These are phyloP conservation scores for Gyps fulvus DNA, from an alignment of 2,113 vertebrate genomes.

Conservation along the genomic window DNA sequence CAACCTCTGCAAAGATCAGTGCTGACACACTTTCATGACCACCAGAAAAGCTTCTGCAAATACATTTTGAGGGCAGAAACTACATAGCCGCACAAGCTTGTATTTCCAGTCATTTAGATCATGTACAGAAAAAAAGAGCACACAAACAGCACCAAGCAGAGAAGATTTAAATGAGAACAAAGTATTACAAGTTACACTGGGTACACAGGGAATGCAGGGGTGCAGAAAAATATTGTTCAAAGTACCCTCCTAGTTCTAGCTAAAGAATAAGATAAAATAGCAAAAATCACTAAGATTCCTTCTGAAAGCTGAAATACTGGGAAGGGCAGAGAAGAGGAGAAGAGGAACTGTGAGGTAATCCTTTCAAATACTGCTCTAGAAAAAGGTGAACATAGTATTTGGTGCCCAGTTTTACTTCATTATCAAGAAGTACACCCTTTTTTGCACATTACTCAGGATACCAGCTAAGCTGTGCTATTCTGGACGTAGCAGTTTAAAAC, in stretches of 20 bases:
- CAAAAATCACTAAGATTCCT: not conserved
- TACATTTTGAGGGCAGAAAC: not conserved
- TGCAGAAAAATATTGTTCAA: not conserved
- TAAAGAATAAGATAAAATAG: not conserved
- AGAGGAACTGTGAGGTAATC: not conserved
- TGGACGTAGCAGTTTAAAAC: not conserved
- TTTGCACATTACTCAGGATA: fast-evolving
- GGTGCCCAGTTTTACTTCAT: not conserved
- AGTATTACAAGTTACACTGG: not conserved
- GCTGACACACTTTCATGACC: fast-evolving
- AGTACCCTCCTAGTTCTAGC: not conserved
- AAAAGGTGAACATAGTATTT: not conserved
- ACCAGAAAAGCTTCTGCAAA: not conserved
- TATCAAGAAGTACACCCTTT: not conserved
- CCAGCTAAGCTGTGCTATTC: not conserved
- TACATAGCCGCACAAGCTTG: not conserved
- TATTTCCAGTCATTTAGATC: not conserved
- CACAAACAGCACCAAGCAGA: not conserved
- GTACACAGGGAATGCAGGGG: not conserved
- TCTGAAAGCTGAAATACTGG: not conserved
- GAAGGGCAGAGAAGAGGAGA: not conserved
- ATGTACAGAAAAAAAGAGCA: not conserved
- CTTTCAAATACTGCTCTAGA: not conserved
- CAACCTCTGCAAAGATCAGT: not conserved
- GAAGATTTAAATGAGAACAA: not conserved